Conservation (phyloP, 2,113 vertebrate genomes). For the Merops nubicus region DNA sequence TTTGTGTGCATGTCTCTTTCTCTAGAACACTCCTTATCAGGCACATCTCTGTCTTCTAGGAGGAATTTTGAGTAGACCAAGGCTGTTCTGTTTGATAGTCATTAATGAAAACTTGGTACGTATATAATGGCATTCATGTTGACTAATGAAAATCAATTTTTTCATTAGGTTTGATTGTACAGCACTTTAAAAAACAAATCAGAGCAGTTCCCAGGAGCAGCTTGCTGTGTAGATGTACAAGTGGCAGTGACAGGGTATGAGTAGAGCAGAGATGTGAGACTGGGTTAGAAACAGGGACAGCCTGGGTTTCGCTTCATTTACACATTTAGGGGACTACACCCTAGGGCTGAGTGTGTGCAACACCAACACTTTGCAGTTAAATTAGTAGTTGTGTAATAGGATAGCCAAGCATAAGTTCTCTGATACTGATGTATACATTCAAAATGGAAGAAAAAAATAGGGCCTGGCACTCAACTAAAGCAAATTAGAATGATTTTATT, state of each 20-base stretch:
- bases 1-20: neutral
- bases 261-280: neutral
- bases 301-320: neutral
- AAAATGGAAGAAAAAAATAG: neutral
- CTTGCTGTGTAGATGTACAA: neutral
- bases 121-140: neutral
- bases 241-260: neutral
- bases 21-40: neutral
- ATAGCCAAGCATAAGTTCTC: neutral
- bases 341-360: neutral
- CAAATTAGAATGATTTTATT: neutral
- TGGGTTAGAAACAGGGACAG: neutral
- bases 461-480: neutral
- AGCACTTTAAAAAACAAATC: neutral
- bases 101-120: neutral
- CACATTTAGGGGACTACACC: neutral
- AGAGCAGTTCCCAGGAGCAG: neutral
- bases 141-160: neutral
- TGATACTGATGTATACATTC: neutral
- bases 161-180: neutral
- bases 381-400: neutral
- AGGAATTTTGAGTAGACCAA: neutral
- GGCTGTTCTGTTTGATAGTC: neutral
- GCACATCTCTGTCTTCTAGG: neutral
- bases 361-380: neutral